Conservation (phyloP, 2,113 vertebrate genomes). For the Falco punctatus region DNA sequence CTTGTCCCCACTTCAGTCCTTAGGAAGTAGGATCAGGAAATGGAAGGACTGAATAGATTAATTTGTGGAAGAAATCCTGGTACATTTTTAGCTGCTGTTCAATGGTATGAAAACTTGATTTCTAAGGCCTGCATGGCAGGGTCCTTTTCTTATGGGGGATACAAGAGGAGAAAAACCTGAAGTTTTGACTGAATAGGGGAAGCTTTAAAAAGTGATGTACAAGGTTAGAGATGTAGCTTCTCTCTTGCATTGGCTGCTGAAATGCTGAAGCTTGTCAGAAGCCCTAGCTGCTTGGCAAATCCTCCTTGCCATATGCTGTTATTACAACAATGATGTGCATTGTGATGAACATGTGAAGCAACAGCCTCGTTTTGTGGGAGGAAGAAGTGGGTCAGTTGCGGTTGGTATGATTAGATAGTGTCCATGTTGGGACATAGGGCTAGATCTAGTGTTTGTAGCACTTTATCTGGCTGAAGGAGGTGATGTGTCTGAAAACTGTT, state of each 20-base stretch:
- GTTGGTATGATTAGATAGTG: background rate
- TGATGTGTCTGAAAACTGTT: background rate
- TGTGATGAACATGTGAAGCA: background rate
- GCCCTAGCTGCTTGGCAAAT: background rate
- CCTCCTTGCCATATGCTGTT: background rate
- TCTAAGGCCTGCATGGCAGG: background rate
- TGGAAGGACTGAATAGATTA: background rate
- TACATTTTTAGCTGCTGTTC: background rate
- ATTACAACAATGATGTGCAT: background rate
- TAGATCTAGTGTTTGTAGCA: background rate
- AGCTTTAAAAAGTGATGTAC: background rate
- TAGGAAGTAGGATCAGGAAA: slow-evolving; percentile 24
- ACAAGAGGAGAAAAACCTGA: background rate
- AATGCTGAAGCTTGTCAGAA: background rate
- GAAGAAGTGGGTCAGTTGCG: background rate
- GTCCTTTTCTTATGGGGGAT: background rate
- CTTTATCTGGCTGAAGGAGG: background rate
- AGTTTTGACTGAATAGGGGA: background rate
- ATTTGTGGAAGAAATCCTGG: background rate
- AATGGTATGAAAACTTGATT: background rate
- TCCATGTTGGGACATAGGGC: background rate
- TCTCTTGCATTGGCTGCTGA: background rate
- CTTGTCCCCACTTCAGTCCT: background rate
- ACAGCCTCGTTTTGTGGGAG: background rate
- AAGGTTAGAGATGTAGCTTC: background rate